Evolutionary conservation across 2,888 invertebrate genomes (phyloP).

Genomic region (Cheilosia impressa): DNA sequence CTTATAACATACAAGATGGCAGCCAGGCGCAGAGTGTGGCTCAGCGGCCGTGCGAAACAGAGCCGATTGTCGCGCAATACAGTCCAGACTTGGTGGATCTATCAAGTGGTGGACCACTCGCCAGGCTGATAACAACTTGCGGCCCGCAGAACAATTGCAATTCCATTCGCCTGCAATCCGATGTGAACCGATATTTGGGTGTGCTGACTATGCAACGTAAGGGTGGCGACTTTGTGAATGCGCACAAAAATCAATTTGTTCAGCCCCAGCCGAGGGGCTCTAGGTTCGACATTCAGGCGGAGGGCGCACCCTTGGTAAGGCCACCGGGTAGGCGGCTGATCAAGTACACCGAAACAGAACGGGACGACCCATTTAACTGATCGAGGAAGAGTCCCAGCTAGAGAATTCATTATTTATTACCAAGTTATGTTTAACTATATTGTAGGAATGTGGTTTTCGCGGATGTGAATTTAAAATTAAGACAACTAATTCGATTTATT

Average conservation of each 20-base stretch:
- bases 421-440: neutral
- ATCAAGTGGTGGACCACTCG: conserved; percentile 31
- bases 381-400: no score
- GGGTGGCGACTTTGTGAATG: neutral
- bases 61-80: conserved; percentile 58
- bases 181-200: conserved; percentile 23
- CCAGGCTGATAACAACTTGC: conserved; percentile 49
- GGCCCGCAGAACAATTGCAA: conserved; percentile 51
- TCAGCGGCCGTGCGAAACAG: conserved; percentile 23
- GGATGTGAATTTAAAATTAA: no score
- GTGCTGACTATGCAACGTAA: neutral
- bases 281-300: neutral
- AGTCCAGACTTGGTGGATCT: conserved; percentile 32
- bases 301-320: neutral
- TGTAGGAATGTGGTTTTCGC: no score
- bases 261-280: neutral
- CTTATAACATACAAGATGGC: conserved; percentile 5
- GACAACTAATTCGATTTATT: no score
- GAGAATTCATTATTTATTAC: no score
- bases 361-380: conserved; percentile 28
- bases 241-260: neutral
- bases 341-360: conserved; percentile 35
- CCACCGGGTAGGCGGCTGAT: conserved; percentile 29
- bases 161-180: conserved; percentile 36
- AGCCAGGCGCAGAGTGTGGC: neutral